These are phyloP conservation scores for Engraulis encrasicolus DNA, from an alignment of 2,113 vertebrate genomes.

Conservation along the genomic window DNA sequence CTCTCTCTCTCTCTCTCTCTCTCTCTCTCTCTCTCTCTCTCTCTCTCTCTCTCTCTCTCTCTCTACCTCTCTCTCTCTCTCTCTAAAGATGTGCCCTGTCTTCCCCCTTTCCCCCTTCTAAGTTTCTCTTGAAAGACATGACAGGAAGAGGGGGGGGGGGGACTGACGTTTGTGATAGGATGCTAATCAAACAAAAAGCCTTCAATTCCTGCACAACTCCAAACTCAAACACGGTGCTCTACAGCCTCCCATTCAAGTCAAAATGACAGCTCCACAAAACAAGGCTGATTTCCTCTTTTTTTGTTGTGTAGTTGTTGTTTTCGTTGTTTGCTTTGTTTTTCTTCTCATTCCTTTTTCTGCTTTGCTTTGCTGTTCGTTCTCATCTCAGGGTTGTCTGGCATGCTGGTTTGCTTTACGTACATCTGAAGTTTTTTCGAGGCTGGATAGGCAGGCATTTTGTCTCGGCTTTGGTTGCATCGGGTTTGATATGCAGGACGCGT, in stretches of 20 bases:
- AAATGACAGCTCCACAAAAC: conserved; percentile 76
- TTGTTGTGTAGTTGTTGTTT: background rate
- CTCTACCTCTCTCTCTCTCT: background rate
- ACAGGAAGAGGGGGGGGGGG: conserved; percentile 36
- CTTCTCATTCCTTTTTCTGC: background rate
- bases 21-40: background rate
- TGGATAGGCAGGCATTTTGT: conserved; percentile 70
- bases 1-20: background rate
- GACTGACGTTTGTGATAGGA: conserved; percentile 59
- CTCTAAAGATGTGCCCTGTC: background rate
- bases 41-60: background rate
- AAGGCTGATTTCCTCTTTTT: conserved; percentile 38
- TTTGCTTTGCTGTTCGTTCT: conserved; percentile 37
- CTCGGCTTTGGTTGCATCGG: conserved; percentile 69
- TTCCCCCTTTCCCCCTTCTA: background rate
- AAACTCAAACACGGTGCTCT: conserved; percentile 69
- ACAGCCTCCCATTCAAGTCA: conserved; percentile 70
- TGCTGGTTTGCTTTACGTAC: conserved; percentile 71
- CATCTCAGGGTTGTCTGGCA: conserved; percentile 65
- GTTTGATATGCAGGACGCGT: conserved; percentile 72
- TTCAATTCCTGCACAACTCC: conserved; percentile 53
- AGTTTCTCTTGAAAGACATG: background rate
- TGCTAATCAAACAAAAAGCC: conserved; percentile 69
- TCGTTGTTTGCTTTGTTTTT: background rate
- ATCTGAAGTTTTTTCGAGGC: conserved; percentile 71